Percentiles rank a stretch among this genome's conserved stretches.
Conservation (phyloP, 2,113 vertebrate genomes). For the Calypte anna region DNA sequence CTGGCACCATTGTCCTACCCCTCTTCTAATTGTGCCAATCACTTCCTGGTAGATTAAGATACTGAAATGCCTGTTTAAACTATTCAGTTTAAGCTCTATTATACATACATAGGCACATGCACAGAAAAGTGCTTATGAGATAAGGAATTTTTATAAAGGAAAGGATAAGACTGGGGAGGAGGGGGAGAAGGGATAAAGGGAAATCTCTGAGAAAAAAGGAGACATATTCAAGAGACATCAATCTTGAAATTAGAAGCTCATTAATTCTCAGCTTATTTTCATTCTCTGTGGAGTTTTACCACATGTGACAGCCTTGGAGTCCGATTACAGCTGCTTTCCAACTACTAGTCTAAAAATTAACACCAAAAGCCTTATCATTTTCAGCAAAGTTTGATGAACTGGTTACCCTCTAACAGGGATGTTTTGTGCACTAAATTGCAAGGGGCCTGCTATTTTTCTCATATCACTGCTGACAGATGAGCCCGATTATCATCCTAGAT, state of each 20-base stretch:
- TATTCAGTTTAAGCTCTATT: neutral
- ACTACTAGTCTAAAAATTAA: conserved; percentile 14
- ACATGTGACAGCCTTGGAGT: conserved; percentile 11
- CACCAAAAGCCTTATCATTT: neutral
- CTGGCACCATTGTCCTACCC: neutral
- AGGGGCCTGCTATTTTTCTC: neutral
- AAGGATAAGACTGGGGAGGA: neutral
- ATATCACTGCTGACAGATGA: conserved; percentile 19
- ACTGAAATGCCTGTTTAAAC: neutral
- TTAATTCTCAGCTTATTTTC: conserved; percentile 39
- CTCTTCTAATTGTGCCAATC: neutral
- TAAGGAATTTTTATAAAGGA: neutral
- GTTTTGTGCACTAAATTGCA: neutral
- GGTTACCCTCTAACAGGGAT: neutral
- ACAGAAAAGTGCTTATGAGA: neutral
- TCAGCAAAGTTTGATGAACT: conserved; percentile 15
- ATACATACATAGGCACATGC: neutral
- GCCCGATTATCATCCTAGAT: neutral
- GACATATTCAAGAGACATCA: neutral
- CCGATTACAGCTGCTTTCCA: conserved; percentile 2
- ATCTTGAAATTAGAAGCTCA: conserved; percentile 51
- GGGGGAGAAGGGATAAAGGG: neutral
- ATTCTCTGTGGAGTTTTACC: conserved; percentile 26
- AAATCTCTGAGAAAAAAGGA: neutral
- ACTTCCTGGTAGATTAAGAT: neutral